These are phyloP conservation scores for Coelopa frigida DNA, from an alignment of 1,140 invertebrate species.

Conservation along the genomic window DNA sequence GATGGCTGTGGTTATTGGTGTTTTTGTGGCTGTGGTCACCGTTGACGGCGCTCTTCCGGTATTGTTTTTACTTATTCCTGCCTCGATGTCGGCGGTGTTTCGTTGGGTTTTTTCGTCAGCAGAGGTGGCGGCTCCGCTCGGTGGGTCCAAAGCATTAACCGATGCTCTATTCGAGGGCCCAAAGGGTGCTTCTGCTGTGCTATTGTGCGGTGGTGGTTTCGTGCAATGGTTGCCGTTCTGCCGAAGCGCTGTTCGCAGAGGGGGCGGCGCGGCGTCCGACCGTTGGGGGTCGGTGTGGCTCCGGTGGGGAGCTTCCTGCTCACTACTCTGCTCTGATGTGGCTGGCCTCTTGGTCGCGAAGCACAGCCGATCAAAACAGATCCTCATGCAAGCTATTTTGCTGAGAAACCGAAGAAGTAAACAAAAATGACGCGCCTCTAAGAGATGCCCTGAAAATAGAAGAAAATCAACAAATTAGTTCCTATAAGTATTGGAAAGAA, in stretches of 20 bases:
- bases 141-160: conserved; percentile 14
- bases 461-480: too few relatives aligned
- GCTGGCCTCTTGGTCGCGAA: conserved; percentile 75
- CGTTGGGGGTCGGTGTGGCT: conserved; percentile 46
- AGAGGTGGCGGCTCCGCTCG: conserved; percentile 10
- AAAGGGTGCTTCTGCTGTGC: conserved; percentile 6
- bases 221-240: too few relatives aligned
- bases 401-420: conserved; percentile 25
- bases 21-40: background rate
- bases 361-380: conserved; percentile 79
- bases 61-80: background rate
- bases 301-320: conserved; percentile 45
- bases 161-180: conserved; percentile 7
- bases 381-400: conserved; percentile 70
- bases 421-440: conserved; percentile 14
- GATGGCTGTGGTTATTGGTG: background rate
- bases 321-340: conserved; percentile 55
- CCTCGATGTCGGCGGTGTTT: conserved; percentile 11
- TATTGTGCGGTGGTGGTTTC: conserved; percentile 2
- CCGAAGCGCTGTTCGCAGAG: too few relatives aligned
- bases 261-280: background rate
- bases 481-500: too few relatives aligned
- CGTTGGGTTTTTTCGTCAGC: background rate
- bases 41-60: background rate
- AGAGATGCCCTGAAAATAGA: conserved; percentile 22